phyloP scores from a whole-genome alignment of 2,113 vertebrate genomes.

The Rhegmatorhina hoffmannsi region DNA sequence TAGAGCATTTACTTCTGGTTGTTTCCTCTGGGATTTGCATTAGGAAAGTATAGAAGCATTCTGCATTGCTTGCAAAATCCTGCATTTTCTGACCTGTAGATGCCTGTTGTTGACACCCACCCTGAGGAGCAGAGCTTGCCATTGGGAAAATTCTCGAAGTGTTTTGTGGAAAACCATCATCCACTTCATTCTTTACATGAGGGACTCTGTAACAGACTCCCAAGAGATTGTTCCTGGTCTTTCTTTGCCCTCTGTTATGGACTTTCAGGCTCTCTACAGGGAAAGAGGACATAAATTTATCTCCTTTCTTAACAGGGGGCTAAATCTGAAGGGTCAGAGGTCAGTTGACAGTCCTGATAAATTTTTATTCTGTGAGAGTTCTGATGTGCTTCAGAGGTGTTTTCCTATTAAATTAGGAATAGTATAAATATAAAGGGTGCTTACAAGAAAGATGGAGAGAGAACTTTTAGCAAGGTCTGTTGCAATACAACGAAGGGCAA shows the following conservation, averaged over 20 bases:
- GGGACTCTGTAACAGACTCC: background rate
- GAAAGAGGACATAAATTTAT: background rate
- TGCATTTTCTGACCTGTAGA: background rate
- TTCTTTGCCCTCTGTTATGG: background rate
- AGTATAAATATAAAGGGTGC: background rate
- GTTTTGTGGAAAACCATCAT: background rate
- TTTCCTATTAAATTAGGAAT: background rate
- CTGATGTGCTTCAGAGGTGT: background rate
- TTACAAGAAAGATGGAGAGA: background rate
- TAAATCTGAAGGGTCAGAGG: background rate
- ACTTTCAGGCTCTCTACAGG: background rate
- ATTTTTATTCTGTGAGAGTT: background rate
- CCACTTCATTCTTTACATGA: background rate
- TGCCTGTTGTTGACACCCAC: background rate
- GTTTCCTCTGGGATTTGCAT: background rate
- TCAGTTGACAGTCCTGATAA: background rate
- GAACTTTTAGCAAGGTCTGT: background rate
- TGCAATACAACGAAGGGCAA: background rate
- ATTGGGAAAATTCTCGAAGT: background rate
- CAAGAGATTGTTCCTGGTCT: background rate
- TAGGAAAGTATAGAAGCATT: background rate
- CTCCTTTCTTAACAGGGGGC: background rate
- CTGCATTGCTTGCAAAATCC: background rate
- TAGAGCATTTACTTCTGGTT: background rate
- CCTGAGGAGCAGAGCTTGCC: background rate